Evolutionary conservation across 2,797 vertebrate genomes (phyloP).

Genomic region (Intellagama lesueurii): DNA sequence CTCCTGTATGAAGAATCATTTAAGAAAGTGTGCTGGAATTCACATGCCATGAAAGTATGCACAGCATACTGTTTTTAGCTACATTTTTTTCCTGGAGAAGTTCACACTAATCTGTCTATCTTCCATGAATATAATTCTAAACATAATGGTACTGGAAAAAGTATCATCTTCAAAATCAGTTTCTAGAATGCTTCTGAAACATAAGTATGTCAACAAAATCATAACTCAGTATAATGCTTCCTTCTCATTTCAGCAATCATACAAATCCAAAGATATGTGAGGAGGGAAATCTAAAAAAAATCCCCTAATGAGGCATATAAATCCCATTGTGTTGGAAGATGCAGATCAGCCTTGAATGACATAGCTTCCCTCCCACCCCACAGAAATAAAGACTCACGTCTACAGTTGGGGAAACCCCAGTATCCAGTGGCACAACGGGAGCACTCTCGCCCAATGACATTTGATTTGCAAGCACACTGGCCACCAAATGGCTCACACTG

Average conservation of each 20-base stretch:
- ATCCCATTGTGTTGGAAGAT: too few relatives aligned
- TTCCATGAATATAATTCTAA: neutral
- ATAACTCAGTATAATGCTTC: neutral
- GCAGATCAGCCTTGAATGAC: accelerated
- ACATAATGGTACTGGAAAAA: neutral
- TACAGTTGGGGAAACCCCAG: constrained; percentile 96
- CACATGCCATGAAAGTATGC: neutral
- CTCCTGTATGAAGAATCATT: neutral
- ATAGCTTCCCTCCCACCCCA: accelerated
- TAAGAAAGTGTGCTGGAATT: neutral
- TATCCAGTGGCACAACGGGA: constrained; percentile 92
- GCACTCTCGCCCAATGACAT: constrained; percentile 93
- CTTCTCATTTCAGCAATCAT: neutral
- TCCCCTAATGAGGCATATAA: too few relatives aligned
- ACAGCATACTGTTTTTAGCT: neutral
- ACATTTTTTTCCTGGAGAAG: neutral
- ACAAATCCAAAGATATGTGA: neutral
- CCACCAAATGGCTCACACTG: constrained; percentile 89
- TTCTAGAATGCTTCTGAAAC: neutral
- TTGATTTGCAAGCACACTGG: constrained; percentile 88
- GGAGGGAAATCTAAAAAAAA: neutral
- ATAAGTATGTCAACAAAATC: neutral
- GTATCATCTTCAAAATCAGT: neutral
- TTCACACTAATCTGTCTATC: neutral
- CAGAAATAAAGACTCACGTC: constrained; percentile 82